phyloP scores from a whole-genome alignment of 2,888 invertebrate genomes.

The Drosophila falleni region DNA sequence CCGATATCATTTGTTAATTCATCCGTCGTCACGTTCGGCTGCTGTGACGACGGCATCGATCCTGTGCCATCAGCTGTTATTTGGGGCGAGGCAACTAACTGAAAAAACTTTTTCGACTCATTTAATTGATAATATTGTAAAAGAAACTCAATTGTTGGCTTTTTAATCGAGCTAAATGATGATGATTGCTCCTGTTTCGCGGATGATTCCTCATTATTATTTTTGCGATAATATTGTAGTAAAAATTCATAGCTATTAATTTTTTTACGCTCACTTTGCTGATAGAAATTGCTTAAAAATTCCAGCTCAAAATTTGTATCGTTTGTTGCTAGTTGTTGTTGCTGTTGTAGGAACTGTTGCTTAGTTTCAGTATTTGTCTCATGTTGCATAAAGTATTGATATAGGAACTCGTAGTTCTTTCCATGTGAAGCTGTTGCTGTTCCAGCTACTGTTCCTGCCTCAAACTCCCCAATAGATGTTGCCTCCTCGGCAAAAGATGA shows the following conservation, averaged over 20 bases:
- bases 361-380: constrained; percentile 79
- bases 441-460: constrained; percentile 24
- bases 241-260: constrained; percentile 84
- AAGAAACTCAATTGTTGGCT: constrained; percentile 84
- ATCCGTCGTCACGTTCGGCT: constrained; percentile 64
- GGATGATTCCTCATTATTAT: constrained; percentile 83
- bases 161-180: constrained; percentile 67
- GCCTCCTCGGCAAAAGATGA: constrained; percentile 75
- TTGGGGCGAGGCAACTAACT: constrained; percentile 85
- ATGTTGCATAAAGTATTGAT: constrained; percentile 84
- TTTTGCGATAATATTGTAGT: constrained; percentile 83
- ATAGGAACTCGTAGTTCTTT: constrained; percentile 83
- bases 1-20: constrained; percentile 42
- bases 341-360: constrained; percentile 72
- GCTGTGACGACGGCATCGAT: constrained; percentile 66
- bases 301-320: constrained; percentile 80
- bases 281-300: constrained; percentile 84
- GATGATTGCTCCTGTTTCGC: constrained; percentile 49
- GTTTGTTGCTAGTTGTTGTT: constrained; percentile 27
- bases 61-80: constrained; percentile 81
- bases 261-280: constrained; percentile 84
- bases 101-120: constrained; percentile 86
- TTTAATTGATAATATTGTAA: constrained; percentile 85
- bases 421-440: constrained; percentile 28
- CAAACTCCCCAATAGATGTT: constrained; percentile 62